Conservation (phyloP, 2,888 invertebrate genomes). For the Choreutis nemorana region DNA sequence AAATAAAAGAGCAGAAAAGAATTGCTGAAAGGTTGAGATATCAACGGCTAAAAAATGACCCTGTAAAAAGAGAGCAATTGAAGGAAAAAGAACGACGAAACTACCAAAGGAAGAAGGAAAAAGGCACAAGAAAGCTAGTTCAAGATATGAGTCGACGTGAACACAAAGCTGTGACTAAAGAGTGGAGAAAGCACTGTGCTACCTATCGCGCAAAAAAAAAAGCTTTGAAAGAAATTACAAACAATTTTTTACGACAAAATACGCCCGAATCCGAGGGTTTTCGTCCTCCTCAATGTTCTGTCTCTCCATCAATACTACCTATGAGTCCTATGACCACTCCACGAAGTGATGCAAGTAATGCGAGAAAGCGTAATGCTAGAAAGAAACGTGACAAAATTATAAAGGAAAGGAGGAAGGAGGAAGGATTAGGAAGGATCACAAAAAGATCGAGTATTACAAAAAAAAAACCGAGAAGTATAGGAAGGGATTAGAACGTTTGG, state of each 20-base stretch:
- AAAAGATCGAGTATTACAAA: conserved; percentile 10
- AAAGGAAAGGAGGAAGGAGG: conserved; percentile 6
- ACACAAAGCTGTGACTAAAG: conserved; percentile 2
- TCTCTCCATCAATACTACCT: conserved; percentile 5
- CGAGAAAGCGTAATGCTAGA: conserved; percentile 7
- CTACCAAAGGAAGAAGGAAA: conserved; percentile 11
- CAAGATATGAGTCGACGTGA: conserved; percentile 3
- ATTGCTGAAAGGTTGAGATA: conserved; percentile 8
- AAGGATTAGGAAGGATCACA: conserved; percentile 2
- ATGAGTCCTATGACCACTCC: too few species aligned
- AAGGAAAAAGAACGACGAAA: conserved; percentile 9
- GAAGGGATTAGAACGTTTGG: conserved; percentile 11
- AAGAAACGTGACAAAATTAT: conserved; percentile 7
- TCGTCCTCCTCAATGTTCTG: too few species aligned
- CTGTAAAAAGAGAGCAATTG: conserved; percentile 11
- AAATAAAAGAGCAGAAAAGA: not conserved
- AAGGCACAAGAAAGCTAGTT: conserved; percentile 8
- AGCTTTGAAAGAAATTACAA: conserved; percentile 3
- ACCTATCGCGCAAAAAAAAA: conserved; percentile 8
- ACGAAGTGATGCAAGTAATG: too few species aligned
- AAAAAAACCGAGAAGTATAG: conserved; percentile 8
- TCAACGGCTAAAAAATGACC: conserved; percentile 11
- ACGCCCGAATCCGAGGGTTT: too few species aligned
- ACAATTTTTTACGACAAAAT: conserved; percentile 7
- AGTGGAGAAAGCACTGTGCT: conserved; percentile 10